These are phyloP conservation scores for Danionella cerebrum DNA, from an alignment of 2,113 vertebrate species.

Conservation along the genomic window DNA sequence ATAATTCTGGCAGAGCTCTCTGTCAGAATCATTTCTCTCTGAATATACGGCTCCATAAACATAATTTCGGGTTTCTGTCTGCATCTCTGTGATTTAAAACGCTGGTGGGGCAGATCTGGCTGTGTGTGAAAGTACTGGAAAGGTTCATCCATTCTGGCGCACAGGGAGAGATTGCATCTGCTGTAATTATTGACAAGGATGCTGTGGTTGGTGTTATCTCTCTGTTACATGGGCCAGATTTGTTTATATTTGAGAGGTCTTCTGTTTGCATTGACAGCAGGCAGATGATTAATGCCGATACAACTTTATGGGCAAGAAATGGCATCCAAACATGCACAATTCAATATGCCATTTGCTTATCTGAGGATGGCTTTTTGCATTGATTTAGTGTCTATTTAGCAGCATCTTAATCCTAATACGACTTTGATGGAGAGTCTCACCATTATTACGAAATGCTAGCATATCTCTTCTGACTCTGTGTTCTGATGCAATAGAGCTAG, in stretches of 20 bases:
- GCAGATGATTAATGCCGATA: slow-evolving; percentile 37
- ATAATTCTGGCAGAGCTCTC: background rate
- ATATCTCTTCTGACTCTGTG: background rate
- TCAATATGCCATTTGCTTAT: slow-evolving; percentile 13
- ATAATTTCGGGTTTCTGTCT: background rate
- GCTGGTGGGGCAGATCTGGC: background rate
- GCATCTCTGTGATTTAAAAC: no score
- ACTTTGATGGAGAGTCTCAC: background rate
- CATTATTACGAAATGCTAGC: slow-evolving; percentile 1
- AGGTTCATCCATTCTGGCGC: background rate
- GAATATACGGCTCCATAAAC: background rate
- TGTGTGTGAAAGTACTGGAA: background rate
- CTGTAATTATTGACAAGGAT: slow-evolving; percentile 19
- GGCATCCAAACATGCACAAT: background rate
- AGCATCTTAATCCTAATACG: background rate
- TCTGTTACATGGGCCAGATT: slow-evolving; percentile 5
- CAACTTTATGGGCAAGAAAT: slow-evolving; percentile 17
- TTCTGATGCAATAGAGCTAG: slow-evolving; percentile 44
- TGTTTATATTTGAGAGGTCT: slow-evolving; percentile 30
- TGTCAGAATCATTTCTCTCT: no score
- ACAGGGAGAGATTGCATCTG: background rate
- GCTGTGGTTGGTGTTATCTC: slow-evolving; percentile 13
- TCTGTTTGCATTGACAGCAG: slow-evolving; percentile 29
- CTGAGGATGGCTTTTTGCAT: background rate
- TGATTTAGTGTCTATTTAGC: background rate